Evolutionary conservation across 2,113 vertebrate species (phyloP), one percentile per base, ranked within the genome.

Genomic region (Pteropus alecto): DNA sequence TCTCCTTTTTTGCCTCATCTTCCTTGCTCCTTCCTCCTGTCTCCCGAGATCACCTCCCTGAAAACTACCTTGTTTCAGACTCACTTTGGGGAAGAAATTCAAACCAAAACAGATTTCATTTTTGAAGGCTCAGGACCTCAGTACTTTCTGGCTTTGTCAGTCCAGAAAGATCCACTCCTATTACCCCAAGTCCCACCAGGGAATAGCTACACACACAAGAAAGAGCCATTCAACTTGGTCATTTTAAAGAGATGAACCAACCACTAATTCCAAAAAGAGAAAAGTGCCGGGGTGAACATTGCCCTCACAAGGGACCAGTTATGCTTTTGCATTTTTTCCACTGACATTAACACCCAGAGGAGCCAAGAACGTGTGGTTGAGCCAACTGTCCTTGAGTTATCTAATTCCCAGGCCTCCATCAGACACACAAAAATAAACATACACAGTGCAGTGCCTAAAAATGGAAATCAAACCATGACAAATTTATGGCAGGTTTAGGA

Each of bases 281-380:
- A 15, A 54, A 79, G 24, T 74, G 30, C 71, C 54, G 60, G 38
- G 19, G 33, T 60, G 38, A 94, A 15, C 6, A 35, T n/a, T 54
- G 67, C 68, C 65, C 46, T 90, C 65, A n/a, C 19, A 54, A 58
- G 79, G 1, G 35, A 82, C 68, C 33, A 77, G 68, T 93, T 92
- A 89, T 83, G 19, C 21, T 93, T 96, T 86, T 83, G 33, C 77
- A 89, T 94, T 97, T 97, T 96, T 95, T 74, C 83, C 90, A 88
- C 54, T 85, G 48, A 94, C 58, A 51, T 93, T 90, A 85, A 67
- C 21, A 58, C 77, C 92, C 70, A 60, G 43, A 95, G 19, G 74
- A 87, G 92, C 90, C 78, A 96, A 97, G 78, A 82, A 51, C 19
- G 61, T 79, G 83, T 30, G 30, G 43, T 41, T 28, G 6, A 65